A percentile compares a stretch with the other conserved stretches of the same genome.
phyloP scores from a whole-genome alignment of 2,888 invertebrate species.

The Pandemis cinnamomeana region DNA sequence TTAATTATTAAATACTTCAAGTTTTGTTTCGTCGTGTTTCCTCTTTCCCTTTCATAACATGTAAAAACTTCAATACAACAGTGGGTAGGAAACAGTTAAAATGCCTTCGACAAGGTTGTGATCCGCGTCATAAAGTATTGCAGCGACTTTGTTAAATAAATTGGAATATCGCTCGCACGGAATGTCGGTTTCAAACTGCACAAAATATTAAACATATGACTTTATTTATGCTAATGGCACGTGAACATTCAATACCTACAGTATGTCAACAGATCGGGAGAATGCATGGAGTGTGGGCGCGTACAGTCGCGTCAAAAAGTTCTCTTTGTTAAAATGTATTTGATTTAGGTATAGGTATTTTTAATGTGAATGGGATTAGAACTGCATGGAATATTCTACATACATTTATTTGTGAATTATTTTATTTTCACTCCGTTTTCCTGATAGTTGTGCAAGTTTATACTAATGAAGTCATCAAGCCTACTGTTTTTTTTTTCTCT shows the following conservation, averaged over 20 bases:
- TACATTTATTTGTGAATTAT: too few species aligned
- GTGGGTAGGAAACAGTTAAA: background rate
- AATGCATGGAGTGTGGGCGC: conserved; percentile 60
- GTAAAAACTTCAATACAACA: background rate
- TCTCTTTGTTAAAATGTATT: background rate
- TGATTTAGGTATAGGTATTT: too few species aligned
- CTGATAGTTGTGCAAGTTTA: too few species aligned
- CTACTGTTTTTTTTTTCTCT: too few species aligned
- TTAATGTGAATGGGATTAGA: too few species aligned
- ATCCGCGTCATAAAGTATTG: conserved; percentile 35
- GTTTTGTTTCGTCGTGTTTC: background rate
- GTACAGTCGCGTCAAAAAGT: conserved; percentile 56
- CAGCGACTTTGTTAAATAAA: conserved; percentile 34
- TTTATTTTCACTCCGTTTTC: too few species aligned
- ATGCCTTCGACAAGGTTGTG: conserved; percentile 26
- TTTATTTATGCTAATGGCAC: conserved; percentile 69
- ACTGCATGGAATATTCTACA: too few species aligned
- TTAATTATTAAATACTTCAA: background rate
- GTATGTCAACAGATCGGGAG: conserved; percentile 70
- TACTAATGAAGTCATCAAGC: too few species aligned
- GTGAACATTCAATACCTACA: conserved; percentile 62
- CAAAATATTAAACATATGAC: conserved; percentile 50
- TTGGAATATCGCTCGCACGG: conserved; percentile 23
- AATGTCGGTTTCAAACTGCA: conserved; percentile 25
- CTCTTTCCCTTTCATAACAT: background rate